Percentiles rank a stretch among this genome's conserved stretches.
Conservation (phyloP, 1,140 invertebrate species). For the Pogonus chalceus region DNA sequence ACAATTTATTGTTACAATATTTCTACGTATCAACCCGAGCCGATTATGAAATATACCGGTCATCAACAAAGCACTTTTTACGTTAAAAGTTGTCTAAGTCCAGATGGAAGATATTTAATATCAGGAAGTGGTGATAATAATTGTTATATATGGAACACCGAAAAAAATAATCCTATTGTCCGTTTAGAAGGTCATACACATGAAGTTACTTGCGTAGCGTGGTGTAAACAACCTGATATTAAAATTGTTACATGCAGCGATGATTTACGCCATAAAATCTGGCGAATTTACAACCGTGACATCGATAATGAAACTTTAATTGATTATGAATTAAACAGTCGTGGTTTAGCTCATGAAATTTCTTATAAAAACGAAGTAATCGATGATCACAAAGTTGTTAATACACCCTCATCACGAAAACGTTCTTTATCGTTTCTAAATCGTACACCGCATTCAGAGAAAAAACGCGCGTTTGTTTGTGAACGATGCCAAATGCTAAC, state of each 20-base stretch:
- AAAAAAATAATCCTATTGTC: slow-evolving; percentile 51
- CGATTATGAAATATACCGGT: slow-evolving; percentile 52
- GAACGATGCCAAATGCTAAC: neutral
- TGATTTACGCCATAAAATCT: slow-evolving; percentile 65
- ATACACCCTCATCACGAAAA: neutral
- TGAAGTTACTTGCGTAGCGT: slow-evolving; percentile 77
- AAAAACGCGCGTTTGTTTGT: neutral
- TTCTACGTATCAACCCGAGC: slow-evolving; percentile 53
- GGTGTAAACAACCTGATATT: slow-evolving; percentile 46
- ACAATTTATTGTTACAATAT: slow-evolving; percentile 78
- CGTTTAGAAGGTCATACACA: slow-evolving; percentile 61
- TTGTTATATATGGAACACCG: slow-evolving; percentile 74
- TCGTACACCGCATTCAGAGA: neutral
- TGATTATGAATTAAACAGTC: slow-evolving; percentile 37
- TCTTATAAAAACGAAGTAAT: too few relatives aligned
- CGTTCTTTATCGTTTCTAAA: neutral
- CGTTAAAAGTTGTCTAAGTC: slow-evolving; percentile 69
- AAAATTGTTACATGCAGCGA: slow-evolving; percentile 71
- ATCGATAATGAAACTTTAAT: slow-evolving; percentile 41
- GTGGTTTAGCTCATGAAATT: slow-evolving; percentile 44
- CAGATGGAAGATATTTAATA: slow-evolving; percentile 65
- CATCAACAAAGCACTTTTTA: slow-evolving; percentile 71
- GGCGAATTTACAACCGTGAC: slow-evolving; percentile 59
- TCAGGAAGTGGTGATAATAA: slow-evolving; percentile 76
- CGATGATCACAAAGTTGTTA: neutral